Base-by-base conservation (phyloP, 2,113 vertebrate genomes). In the Puntigrus tetrazona region DNA sequence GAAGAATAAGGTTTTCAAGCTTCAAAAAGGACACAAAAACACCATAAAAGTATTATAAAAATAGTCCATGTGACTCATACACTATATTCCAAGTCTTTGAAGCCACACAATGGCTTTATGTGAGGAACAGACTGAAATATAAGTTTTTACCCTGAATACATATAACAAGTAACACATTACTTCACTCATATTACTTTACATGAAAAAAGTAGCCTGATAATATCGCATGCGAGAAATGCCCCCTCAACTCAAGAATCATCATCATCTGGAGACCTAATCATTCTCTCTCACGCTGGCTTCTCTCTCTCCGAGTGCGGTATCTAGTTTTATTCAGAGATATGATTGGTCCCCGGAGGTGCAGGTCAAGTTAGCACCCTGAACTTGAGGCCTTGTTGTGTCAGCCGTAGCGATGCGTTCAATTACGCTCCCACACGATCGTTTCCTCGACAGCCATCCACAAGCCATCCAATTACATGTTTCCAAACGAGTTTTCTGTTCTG, bases 391-490 rank as follows among this genome's bases (percentile, higher is more conserved):
- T 43, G 45, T 78, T 57, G 18, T 70, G 63, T 55, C 76, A 72
- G 47, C 34, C 14, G 7, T 45, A 11, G 45, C 22, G 10, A 84
- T 65, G 22, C 20, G 63, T 38, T 87, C 78, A 89, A 86, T 92
- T 90, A 89, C 14, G 6, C 63, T 73, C 82, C 65, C 80, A 85
- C 77, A 76, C 85, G 18, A 4, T 79, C 76, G 38, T 57, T 81
- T 34, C 88, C 88, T 89, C 85, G 13, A 78, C 73, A 87, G 75
- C 61, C 52, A 52, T 73, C 78, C 84, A 87, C 89, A 83, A 89
- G 72, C 34, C 45, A 79, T 75, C 87, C 90, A 92, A 89, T 91
- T 89, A 88, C 82, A 82, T 86, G 14, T 45, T 88, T 78, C 41
- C 47, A 70, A 81, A 78, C 27, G 52, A 80, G 84, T 78, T 85